A percentile compares a stretch with the other conserved stretches of the same genome.
Conservation (phyloP, 2,113 vertebrate species). For the Paramisgurnus dabryanus region DNA sequence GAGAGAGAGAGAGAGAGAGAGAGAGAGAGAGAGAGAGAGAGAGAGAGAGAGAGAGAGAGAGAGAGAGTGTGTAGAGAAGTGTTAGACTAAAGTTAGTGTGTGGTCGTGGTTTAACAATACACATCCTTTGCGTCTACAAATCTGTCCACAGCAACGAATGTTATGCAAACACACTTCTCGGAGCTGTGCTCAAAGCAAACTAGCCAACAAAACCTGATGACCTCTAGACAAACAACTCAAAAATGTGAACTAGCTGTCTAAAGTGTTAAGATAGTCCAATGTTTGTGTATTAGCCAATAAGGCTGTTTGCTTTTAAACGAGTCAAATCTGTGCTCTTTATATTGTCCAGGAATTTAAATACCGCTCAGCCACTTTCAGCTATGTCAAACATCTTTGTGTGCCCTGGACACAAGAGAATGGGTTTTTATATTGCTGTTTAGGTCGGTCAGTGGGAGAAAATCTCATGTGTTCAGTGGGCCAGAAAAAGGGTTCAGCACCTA, state of each 20-base stretch:
- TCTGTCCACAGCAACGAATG: conserved; percentile 50
- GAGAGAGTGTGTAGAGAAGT: neutral
- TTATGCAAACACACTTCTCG: conserved; percentile 54
- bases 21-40: too few species aligned
- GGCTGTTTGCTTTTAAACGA: conserved; percentile 62
- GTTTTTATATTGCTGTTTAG: neutral
- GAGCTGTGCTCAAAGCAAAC: conserved; percentile 60
- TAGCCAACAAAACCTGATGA: conserved; percentile 61
- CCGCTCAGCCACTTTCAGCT: neutral
- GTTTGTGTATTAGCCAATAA: conserved; percentile 62
- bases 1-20: too few species aligned
- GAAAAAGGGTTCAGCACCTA: conserved; percentile 10
- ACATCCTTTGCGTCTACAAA: conserved; percentile 11
- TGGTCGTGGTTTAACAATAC: conserved; percentile 9
- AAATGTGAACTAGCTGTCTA: conserved; percentile 39
- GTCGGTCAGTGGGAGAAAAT: conserved; percentile 26
- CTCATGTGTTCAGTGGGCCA: conserved; percentile 27
- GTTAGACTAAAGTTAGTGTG: neutral
- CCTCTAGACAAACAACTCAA: conserved; percentile 54
- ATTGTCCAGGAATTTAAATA: neutral
- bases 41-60: too few species aligned
- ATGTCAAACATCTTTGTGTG: conserved; percentile 15
- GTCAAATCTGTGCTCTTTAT: neutral
- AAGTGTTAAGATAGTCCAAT: conserved; percentile 46
- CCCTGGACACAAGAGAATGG: neutral